A percentile compares a stretch with the other conserved stretches of the same genome.
Evolutionary conservation across 2,888 invertebrate genomes (phyloP).

Genomic region (Axea sp.): DNA sequence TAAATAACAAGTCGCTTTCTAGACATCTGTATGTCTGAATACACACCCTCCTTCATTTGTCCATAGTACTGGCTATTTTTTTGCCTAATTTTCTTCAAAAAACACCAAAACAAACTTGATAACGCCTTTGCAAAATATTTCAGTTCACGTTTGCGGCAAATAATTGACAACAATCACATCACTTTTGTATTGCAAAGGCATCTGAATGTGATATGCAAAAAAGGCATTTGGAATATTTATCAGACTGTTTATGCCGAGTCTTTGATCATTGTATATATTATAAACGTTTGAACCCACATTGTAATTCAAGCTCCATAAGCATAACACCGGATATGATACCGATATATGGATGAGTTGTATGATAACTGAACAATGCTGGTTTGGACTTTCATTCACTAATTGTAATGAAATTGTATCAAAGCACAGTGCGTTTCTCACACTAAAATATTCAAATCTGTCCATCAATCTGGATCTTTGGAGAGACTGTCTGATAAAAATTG

Average conservation of each 20-base stretch:
- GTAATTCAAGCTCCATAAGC: constrained; percentile 46
- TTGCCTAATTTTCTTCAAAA: no score
- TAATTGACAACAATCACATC: not conserved
- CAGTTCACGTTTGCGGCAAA: not conserved
- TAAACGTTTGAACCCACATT: constrained; percentile 40
- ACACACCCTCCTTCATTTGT: not conserved
- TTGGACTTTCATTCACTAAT: constrained; percentile 24
- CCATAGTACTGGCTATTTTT: no score
- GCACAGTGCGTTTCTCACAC: no score
- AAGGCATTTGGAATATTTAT: constrained; percentile 32
- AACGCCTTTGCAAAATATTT: not conserved
- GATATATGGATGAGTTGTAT: constrained; percentile 38
- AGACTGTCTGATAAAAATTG: no score
- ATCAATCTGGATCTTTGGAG: no score
- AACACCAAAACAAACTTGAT: no score
- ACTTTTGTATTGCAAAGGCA: constrained; percentile 1
- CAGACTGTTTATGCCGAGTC: constrained; percentile 31
- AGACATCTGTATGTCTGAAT: not conserved
- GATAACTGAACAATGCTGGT: constrained; percentile 31
- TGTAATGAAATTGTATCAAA: constrained; percentile 19
- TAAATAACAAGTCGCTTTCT: constrained; percentile 3
- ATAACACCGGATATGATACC: constrained; percentile 49
- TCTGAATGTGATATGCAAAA: constrained; percentile 14
- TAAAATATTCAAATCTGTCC: no score
- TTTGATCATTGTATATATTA: constrained; percentile 52